Base-by-base conservation (phyloP, 1,140 invertebrate genomes). In the Lasaia peninsularis region DNA sequence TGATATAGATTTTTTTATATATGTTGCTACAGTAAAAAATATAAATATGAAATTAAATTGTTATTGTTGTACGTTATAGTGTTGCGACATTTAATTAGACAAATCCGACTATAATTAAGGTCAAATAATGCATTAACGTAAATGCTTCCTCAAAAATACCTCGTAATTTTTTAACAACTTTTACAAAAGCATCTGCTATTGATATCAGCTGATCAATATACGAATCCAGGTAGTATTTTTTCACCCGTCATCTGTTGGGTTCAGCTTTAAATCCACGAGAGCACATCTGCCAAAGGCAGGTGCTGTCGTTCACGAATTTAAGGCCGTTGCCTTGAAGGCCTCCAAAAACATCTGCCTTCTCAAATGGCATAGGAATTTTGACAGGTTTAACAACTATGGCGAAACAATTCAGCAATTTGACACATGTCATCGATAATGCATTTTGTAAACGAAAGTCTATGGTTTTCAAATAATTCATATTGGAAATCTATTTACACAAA, bases 141-240 rank as follows among this genome's bases (percentile, higher is more conserved):
- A 28, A 7, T 28, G 5, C 24, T 6, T 24, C 5, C 24, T 28
- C 2, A 24, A 51, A 31, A 2, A 28, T n/a, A 24, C 31, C 0
- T 28, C 12, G 31, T 11, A 52, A 12, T 52, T 9, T 16, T 32
- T 40, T 52, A 33, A 51, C 35, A 37, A 35, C 21, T 52, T 28
- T 44, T 31, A 49, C 20, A 60, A 60, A 55, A 37, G 31, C 67
- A 66, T 59, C 67, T 69, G 67, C 52, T 58, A 53, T 63, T 56
- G 55, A 59, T 56, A 80, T 81, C 80, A 81, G 80, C 77, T 80
- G 78, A 80, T 76, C 66, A 52, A 68, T 68, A 60, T 69, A 59
- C 59, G 60, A 63, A 61, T 53, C 56, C 76, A 78, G 79, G 73
- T 85, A 78, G 62, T 54, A 32, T 65, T 77, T 78, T 78, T 80